Conservation (phyloP, 2,113 vertebrate species). For the Dicerorhinus sumatrensis region DNA sequence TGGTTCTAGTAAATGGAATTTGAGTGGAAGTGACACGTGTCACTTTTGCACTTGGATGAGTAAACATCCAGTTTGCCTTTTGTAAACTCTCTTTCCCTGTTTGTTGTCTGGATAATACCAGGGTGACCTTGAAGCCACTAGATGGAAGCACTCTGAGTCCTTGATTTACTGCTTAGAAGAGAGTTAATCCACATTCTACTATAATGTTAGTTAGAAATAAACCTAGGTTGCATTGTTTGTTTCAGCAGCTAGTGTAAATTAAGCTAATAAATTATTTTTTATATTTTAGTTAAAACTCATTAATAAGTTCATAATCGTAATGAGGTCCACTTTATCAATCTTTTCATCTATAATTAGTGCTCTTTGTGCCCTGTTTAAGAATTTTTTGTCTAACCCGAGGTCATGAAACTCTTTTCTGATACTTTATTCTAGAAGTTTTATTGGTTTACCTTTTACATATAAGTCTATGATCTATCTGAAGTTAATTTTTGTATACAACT, state of each 20-base stretch:
- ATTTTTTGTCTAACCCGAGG: background rate
- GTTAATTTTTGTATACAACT: background rate
- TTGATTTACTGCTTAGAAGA: slow-evolving; percentile 35
- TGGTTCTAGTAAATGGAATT: background rate
- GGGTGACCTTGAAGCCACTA: background rate
- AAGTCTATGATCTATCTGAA: background rate
- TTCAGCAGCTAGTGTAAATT: background rate
- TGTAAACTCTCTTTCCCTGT: background rate
- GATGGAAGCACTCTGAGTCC: background rate
- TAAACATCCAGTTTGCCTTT: background rate
- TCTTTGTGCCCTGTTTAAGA: background rate
- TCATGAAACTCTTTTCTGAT: slow-evolving; percentile 25
- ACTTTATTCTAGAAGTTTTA: background rate
- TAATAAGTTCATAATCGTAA: background rate
- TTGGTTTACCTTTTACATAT: slow-evolving; percentile 2
- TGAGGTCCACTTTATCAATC: background rate
- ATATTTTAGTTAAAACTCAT: slow-evolving; percentile 42
- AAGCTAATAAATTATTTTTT: background rate
- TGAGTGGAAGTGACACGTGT: background rate
- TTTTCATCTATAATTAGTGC: background rate
- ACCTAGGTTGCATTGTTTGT: background rate
- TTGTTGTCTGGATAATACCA: background rate
- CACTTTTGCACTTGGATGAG: background rate
- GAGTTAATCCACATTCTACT: background rate
- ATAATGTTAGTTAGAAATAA: slow-evolving; percentile 4